phyloP scores from a whole-genome alignment of 2,888 invertebrate species.

The Agonopterix heracliana region DNA sequence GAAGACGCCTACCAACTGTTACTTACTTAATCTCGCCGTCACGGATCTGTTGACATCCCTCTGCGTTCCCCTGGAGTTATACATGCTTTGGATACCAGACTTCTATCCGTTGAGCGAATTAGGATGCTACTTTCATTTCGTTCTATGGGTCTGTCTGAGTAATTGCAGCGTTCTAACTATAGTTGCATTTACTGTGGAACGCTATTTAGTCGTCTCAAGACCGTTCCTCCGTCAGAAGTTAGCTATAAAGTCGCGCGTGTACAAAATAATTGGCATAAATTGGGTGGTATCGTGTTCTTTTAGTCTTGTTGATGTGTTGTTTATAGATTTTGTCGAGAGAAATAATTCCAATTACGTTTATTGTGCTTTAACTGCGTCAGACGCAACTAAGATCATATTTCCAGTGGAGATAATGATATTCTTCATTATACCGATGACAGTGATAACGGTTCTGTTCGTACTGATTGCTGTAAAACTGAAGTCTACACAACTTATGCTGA shows the following conservation, averaged over 20 bases:
- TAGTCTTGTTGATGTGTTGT: conserved; percentile 80
- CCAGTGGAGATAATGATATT: conserved; percentile 84
- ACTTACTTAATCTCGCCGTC: conserved; percentile 85
- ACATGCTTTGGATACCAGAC: conserved; percentile 84
- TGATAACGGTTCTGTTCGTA: conserved; percentile 88
- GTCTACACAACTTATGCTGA: conserved; percentile 71
- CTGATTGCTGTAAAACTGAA: conserved; percentile 83
- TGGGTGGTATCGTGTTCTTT: conserved; percentile 85
- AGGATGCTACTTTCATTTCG: conserved; percentile 83
- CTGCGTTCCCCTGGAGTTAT: conserved; percentile 87
- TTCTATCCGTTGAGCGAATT: conserved; percentile 85
- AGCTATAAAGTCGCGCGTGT: conserved; percentile 85
- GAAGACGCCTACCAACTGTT: conserved; percentile 90
- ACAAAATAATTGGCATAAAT: conserved; percentile 80
- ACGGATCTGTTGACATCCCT: conserved; percentile 83
- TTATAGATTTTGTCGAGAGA: conserved; percentile 49
- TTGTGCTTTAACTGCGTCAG: conserved; percentile 48
- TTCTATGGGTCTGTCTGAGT: conserved; percentile 86
- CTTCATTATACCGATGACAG: conserved; percentile 88
- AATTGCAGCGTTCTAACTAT: conserved; percentile 90
- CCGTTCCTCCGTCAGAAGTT: conserved; percentile 88
- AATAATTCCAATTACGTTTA: conserved; percentile 52
- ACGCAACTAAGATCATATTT: conserved; percentile 48
- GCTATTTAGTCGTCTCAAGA: conserved; percentile 89
- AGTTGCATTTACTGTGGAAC: conserved; percentile 90